Evolutionary conservation across 2,888 invertebrate genomes (phyloP), one percentile per base, ranked within the genome.

Genomic region (Protophormia terraenovae): DNA sequence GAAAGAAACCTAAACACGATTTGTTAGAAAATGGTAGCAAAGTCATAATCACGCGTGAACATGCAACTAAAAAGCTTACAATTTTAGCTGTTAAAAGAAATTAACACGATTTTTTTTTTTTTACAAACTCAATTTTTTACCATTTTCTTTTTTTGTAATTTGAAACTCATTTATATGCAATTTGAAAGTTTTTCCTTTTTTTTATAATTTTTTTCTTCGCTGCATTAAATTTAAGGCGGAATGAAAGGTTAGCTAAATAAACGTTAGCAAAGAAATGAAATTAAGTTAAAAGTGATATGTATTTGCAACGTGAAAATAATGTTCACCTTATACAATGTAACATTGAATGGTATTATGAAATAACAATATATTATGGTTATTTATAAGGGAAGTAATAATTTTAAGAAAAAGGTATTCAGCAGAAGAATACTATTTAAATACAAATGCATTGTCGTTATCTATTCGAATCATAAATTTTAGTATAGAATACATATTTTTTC

Each of bases 11-110:
- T 53, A 50, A 84, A 78, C 84, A 84, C 77, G 84, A 84, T 71
- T 76, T 58, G 64, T 45, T 73, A 7, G 78, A 67, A 84, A 84
- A 81, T 81, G 81, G 84, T 81, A 77, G 84, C 84, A 27, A 69
- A 84, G 67, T 84, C 84, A 84, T 84, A 84, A 84, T 84, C 72
- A 81, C 84, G 84, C 84, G 84, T 84, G 84, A 84, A 84, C 84
- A 84, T 84, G 84, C 84, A 84, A 84, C 60, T 67, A 60, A 60
- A 79, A 84, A 80, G 73, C 76, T 73, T 27, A 76, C 75, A 76
- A 83, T 45, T 75, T 58, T 41, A 41, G 72, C 66, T 77, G 81
- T 77, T 81, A 27, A 77, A 81, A 69, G 77, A 81, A 84, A 84
- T 84, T 84, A 84, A 84, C 77, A 84, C 84, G 77, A 84, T 69